Evolutionary conservation across 37 sponge, comb jelly and placozoan genomes (phyloP).

Genomic region (Beroe ovata): DNA sequence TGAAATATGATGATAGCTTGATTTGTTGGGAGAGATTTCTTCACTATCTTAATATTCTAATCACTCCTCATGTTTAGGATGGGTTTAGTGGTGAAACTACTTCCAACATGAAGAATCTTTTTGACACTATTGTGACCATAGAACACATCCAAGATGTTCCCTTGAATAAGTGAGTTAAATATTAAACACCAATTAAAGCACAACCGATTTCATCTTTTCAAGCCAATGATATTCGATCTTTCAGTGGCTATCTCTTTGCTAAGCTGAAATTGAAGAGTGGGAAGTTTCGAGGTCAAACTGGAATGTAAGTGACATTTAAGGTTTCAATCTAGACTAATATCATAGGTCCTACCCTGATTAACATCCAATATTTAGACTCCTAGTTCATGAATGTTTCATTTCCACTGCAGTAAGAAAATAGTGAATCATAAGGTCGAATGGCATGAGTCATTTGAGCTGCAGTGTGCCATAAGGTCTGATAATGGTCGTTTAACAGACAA

Average conservation of each 20-base stretch:
- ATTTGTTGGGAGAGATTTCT: no score
- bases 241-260: constrained; percentile 50
- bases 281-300: constrained; percentile 28
- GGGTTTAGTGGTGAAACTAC: not conserved
- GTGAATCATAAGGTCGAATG: constrained; percentile 45
- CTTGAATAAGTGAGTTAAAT: constrained; percentile 23
- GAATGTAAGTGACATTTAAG: constrained; percentile 35
- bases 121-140: constrained; percentile 25
- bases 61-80: constrained; percentile 27
- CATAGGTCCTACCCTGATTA: no score
- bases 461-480: not conserved
- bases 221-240: no score
- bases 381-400: no score
- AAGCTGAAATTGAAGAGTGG: constrained; percentile 24
- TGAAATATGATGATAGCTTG: no score
- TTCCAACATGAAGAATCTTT: constrained; percentile 51
- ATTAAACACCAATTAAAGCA: no score
- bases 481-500: constrained; percentile 15
- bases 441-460: constrained; percentile 44
- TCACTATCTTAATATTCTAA: no score
- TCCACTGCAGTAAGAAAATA: constrained; percentile 10
- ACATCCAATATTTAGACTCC: no score
- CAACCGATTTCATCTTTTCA: no score
- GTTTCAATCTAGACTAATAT: no score
- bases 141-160: constrained; percentile 57